These are phyloP conservation scores for Gymnorhina tibicen DNA, from an alignment of 2,113 vertebrate species.

Conservation along the genomic window DNA sequence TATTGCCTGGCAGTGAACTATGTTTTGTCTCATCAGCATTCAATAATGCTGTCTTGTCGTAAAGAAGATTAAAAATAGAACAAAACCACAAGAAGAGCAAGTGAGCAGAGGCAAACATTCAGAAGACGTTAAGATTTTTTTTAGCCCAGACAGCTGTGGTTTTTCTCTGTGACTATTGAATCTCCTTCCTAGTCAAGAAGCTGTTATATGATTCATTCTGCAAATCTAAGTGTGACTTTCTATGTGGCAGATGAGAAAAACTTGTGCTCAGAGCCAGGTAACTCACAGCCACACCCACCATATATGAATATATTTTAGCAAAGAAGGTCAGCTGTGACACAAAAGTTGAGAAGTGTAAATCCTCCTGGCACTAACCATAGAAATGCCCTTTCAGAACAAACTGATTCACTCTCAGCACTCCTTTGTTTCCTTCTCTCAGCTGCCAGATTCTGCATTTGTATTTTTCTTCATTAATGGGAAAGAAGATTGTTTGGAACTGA, in stretches of 20 bases:
- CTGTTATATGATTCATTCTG: not conserved
- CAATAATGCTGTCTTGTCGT: not conserved
- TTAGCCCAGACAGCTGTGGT: not conserved
- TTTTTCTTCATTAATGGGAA: constrained; percentile 28
- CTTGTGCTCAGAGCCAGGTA: not conserved
- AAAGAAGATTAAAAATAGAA: constrained; percentile 31
- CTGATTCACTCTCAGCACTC: not conserved
- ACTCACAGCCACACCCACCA: not conserved
- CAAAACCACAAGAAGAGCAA: not conserved
- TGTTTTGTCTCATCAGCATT: constrained; percentile 33
- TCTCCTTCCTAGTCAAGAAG: not conserved
- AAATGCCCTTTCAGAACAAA: not conserved
- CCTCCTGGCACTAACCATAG: not conserved
- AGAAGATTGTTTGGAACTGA: constrained; percentile 8
- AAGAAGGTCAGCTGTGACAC: not conserved
- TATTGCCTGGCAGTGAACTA: not conserved
- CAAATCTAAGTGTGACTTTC: not conserved
- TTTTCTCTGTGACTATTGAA: not conserved
- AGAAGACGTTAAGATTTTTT: not conserved
- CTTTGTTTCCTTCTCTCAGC: not conserved
- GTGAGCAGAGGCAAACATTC: not conserved
- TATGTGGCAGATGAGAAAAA: not conserved
- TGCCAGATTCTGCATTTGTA: not conserved
- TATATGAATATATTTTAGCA: not conserved
- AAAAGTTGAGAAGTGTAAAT: not conserved